Conservation (phyloP, 2,797 vertebrate genomes). For the Acanthurus tractus region DNA sequence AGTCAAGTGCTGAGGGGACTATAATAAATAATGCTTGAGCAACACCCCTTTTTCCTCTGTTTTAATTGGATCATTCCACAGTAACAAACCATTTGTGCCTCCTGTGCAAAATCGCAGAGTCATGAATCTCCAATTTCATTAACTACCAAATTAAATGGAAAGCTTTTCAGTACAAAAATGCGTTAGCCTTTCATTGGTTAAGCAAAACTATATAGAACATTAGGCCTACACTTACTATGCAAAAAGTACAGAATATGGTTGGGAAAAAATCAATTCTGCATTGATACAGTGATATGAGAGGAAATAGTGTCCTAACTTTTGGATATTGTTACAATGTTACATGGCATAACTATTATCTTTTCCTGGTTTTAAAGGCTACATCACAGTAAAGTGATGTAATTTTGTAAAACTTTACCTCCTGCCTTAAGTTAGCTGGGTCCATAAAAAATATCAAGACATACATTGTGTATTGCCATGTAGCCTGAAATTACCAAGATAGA, state of each 20-base stretch:
- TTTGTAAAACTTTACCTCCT: too few relatives aligned
- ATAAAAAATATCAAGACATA: too few relatives aligned
- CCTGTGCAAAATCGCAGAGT: constrained; percentile 55
- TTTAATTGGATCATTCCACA: constrained; percentile 53
- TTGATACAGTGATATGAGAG: too few relatives aligned
- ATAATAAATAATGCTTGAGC: constrained; percentile 55
- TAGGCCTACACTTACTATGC: not conserved
- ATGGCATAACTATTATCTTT: too few relatives aligned
- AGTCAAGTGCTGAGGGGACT: constrained; percentile 41
- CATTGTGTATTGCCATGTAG: too few relatives aligned
- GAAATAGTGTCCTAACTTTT: too few relatives aligned
- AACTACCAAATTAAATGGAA: constrained; percentile 33
- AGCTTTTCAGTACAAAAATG: constrained; percentile 25
- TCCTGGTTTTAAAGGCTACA: too few relatives aligned
- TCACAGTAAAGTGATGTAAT: too few relatives aligned
- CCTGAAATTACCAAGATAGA: too few relatives aligned
- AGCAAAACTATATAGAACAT: constrained; percentile 11
- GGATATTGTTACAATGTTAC: too few relatives aligned
- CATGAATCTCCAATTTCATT: constrained; percentile 54
- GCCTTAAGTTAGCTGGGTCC: too few relatives aligned
- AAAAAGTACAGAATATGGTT: not conserved
- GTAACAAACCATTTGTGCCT: constrained; percentile 47
- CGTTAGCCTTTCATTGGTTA: constrained; percentile 6
- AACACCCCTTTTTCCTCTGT: constrained; percentile 44
- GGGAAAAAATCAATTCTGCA: too few relatives aligned